Conservation (phyloP, 2,888 invertebrate genomes). For the Synergus japonicus region DNA sequence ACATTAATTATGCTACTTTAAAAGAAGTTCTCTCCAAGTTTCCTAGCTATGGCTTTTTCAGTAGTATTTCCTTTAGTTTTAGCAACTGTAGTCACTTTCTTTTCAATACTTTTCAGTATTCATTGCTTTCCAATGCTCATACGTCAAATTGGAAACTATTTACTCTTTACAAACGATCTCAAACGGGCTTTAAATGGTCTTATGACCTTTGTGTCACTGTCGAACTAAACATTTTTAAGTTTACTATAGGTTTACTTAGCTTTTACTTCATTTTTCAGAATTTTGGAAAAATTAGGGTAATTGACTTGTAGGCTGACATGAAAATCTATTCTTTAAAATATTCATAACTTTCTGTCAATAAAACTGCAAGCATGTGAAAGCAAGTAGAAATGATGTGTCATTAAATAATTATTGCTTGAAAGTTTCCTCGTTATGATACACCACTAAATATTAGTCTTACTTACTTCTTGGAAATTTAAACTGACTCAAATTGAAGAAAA, state of each 20-base stretch:
- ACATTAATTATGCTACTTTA: slow-evolving; percentile 52
- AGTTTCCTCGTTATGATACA: slow-evolving; percentile 13
- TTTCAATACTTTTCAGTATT: slow-evolving; percentile 20
- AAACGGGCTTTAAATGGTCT: too few species aligned
- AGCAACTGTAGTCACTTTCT: slow-evolving; percentile 34
- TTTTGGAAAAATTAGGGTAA: too few species aligned
- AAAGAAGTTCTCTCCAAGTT: slow-evolving; percentile 50
- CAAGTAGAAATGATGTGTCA: slow-evolving; percentile 26
- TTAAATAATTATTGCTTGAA: slow-evolving; percentile 20
- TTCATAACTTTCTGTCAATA: slow-evolving; percentile 24
- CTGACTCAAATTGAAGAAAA: not conserved
- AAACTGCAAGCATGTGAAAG: slow-evolving; percentile 29
- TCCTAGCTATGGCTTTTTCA: slow-evolving; percentile 41
- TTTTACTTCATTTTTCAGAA: too few species aligned
- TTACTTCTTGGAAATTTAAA: not conserved
- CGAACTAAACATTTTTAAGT: too few species aligned
- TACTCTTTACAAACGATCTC: not conserved
- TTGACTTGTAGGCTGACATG: too few species aligned
- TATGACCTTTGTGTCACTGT: too few species aligned
- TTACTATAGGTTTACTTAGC: too few species aligned
- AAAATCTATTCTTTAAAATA: slow-evolving; percentile 13
- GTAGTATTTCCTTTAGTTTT: slow-evolving; percentile 40
- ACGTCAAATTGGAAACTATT: not conserved
- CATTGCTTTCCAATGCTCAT: slow-evolving; percentile 12
- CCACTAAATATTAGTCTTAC: slow-evolving; percentile 7